Conservation (phyloP, 2,113 vertebrate species). For the Noctilio leporinus region DNA sequence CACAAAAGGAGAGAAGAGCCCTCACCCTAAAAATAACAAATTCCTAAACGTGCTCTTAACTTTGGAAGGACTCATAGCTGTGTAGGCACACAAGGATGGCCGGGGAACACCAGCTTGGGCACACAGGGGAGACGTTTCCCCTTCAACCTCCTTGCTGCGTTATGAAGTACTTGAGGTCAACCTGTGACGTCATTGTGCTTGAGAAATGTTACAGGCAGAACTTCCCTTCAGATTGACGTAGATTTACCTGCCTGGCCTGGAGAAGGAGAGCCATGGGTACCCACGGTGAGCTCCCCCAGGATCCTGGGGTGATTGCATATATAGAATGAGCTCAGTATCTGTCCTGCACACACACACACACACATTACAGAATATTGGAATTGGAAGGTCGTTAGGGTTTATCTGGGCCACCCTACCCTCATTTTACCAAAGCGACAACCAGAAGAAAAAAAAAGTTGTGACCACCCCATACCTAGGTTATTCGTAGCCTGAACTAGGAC, state of each 20-base stretch:
- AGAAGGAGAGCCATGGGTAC: neutral
- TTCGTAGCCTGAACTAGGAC: neutral
- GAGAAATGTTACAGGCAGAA: neutral
- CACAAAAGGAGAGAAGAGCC: neutral
- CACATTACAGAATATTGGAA: neutral
- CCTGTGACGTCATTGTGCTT: neutral
- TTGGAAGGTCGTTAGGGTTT: neutral
- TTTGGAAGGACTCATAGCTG: neutral
- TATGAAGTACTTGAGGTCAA: neutral
- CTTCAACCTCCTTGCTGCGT: neutral
- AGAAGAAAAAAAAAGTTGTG: neutral
- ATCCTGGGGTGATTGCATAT: neutral
- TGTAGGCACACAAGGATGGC: accelerated
- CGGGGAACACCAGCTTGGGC: accelerated
- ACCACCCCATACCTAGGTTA: too few relatives aligned
- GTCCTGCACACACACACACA: neutral
- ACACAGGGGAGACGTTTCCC: accelerated
- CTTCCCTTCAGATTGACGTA: neutral
- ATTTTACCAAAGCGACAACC: neutral
- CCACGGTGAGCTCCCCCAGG: neutral
- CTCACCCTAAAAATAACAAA: neutral
- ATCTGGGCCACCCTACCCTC: neutral
- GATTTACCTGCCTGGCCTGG: neutral
- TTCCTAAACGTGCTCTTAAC: neutral
- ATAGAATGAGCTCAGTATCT: neutral